These are phyloP conservation scores for Laspeyria flexula DNA, from an alignment of 2,888 invertebrate species.

Conservation along the genomic window DNA sequence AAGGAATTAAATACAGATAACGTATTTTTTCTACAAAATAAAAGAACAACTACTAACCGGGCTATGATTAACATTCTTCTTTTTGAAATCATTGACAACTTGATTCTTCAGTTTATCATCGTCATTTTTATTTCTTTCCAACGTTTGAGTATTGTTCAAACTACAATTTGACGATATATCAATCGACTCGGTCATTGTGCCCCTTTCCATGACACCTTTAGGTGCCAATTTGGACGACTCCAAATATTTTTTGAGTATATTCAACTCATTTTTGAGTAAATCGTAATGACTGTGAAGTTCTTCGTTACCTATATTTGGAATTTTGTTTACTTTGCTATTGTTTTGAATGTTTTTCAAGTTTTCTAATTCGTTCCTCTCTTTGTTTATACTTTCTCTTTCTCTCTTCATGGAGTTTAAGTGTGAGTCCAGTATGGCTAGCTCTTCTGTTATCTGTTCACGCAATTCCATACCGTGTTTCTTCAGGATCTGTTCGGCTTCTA, in stretches of 20 bases:
- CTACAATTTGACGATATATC: conserved; percentile 37
- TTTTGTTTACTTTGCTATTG: conserved; percentile 5
- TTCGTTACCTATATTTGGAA: conserved; percentile 40
- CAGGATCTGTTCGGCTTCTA: conserved; percentile 64
- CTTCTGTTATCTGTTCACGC: conserved; percentile 66
- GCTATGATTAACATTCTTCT: conserved; percentile 73
- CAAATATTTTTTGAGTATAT: conserved; percentile 58
- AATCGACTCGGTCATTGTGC: conserved; percentile 56
- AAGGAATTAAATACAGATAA: too few species aligned
- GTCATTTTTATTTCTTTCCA: conserved; percentile 40
- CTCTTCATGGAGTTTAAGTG: conserved; percentile 64
- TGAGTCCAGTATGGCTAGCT: conserved; percentile 60
- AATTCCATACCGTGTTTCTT: conserved; percentile 69
- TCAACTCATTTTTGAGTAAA: conserved; percentile 61
- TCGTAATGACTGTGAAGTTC: conserved; percentile 58
- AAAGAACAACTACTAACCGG: conserved; percentile 51
- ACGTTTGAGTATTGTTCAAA: conserved; percentile 61
- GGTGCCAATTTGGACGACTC: conserved; percentile 50
- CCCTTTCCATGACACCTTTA: conserved; percentile 60
- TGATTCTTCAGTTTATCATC: conserved; percentile 54
- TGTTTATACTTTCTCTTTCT: conserved; percentile 65
- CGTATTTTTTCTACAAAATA: neutral
- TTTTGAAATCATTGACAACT: conserved; percentile 74
- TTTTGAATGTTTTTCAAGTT: conserved; percentile 20
- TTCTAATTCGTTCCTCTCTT: conserved; percentile 54